phyloP scores from a whole-genome alignment of 2,797 vertebrate species.

The Euthynnus affinis region DNA sequence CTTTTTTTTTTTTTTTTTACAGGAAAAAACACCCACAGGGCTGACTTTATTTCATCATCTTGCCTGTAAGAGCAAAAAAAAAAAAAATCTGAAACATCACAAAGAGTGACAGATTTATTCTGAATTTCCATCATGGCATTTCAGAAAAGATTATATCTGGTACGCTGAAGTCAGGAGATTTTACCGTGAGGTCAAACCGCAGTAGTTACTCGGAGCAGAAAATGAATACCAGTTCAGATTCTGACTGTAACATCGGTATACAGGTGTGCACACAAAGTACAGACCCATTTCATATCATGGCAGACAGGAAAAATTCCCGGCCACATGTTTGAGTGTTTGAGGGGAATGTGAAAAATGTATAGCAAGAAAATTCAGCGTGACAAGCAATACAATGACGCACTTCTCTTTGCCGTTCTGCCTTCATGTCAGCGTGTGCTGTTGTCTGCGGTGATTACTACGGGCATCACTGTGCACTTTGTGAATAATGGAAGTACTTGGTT shows the following conservation, averaged over 20 bases:
- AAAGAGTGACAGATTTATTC: slow-evolving; percentile 42
- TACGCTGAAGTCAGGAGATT: slow-evolving; percentile 49
- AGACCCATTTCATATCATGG: slow-evolving; percentile 46
- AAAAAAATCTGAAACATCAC: slow-evolving; percentile 37
- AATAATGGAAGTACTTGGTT: slow-evolving; percentile 57
- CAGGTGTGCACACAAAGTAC: slow-evolving; percentile 43
- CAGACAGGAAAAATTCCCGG: slow-evolving; percentile 38
- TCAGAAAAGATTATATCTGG: slow-evolving; percentile 59
- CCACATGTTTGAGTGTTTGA: slow-evolving; percentile 29
- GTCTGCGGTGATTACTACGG: slow-evolving; percentile 58
- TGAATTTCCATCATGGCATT: slow-evolving; percentile 53
- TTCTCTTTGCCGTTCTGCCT: slow-evolving; percentile 52
- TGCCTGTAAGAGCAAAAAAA: slow-evolving; percentile 20
- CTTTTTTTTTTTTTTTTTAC: background rate
- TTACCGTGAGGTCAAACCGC: slow-evolving; percentile 57
- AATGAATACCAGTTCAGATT: slow-evolving; percentile 48
- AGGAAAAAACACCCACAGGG: slow-evolving; percentile 1
- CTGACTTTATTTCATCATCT: slow-evolving; percentile 15
- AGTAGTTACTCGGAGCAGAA: slow-evolving; percentile 34
- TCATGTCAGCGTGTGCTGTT: slow-evolving; percentile 40
- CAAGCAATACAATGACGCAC: slow-evolving; percentile 61
- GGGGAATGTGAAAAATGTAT: slow-evolving; percentile 45
- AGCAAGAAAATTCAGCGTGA: slow-evolving; percentile 60
- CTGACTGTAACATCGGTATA: slow-evolving; percentile 53
- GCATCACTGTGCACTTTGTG: slow-evolving; percentile 58